These are phyloP conservation scores for Vespertilio murinus DNA, from an alignment of 2,797 vertebrate genomes.

Conservation along the genomic window DNA sequence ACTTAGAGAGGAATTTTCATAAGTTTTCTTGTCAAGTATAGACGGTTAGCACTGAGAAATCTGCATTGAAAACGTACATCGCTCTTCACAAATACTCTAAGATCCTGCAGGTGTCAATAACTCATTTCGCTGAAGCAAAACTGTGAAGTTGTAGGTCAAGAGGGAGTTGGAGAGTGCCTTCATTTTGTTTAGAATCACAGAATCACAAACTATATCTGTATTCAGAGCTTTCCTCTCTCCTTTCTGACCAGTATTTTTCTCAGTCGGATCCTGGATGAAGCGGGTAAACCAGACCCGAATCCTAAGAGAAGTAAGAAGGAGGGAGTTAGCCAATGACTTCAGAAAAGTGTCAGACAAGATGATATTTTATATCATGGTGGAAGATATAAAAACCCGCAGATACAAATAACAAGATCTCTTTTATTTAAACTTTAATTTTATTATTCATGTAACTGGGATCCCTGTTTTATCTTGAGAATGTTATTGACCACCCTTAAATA, in stretches of 20 bases:
- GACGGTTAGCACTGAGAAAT: not conserved
- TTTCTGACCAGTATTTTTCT: not conserved
- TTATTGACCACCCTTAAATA: not conserved
- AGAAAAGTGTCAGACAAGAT: not conserved
- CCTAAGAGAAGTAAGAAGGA: not conserved
- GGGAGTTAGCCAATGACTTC: not conserved
- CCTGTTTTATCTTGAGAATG: not conserved
- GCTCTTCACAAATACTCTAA: not conserved
- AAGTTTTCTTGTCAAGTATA: not conserved
- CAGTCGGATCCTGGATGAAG: not conserved
- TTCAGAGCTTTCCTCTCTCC: not conserved
- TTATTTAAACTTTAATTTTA: not conserved
- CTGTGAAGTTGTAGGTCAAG: not conserved
- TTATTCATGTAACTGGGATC: not conserved
- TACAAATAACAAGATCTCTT: not conserved
- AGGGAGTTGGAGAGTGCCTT: not conserved
- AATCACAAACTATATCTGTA: not conserved
- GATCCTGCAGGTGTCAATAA: not conserved
- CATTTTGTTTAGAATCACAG: not conserved
- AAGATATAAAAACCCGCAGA: not conserved
- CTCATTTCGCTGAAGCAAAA: not conserved
- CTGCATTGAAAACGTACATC: not conserved
- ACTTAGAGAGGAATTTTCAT: not conserved
- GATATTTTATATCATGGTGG: not conserved
- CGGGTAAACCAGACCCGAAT: not conserved